These are phyloP conservation scores for Megaceryle maxima DNA, from an alignment of 2,113 vertebrate species.

Conservation along the genomic window DNA sequence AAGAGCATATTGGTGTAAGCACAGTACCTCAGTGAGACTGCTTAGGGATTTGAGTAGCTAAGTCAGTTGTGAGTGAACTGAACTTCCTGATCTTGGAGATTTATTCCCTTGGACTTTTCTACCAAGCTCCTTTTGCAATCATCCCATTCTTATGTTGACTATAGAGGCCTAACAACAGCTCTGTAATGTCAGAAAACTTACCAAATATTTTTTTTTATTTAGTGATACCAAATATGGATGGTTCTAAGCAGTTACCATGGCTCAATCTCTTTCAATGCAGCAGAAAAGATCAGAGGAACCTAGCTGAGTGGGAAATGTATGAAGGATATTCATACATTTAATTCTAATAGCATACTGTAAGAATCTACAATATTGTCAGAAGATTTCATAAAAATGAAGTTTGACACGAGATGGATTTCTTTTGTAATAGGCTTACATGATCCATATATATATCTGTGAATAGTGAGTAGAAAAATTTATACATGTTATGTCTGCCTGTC, in stretches of 20 bases:
- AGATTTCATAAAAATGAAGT: conserved; percentile 1
- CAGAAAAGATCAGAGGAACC: neutral
- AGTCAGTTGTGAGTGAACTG: neutral
- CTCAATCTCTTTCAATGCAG: neutral
- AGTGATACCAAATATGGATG: neutral
- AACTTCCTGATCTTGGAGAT: neutral
- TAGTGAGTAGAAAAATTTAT: neutral
- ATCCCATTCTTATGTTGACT: neutral
- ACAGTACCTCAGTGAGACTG: neutral
- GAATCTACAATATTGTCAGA: neutral
- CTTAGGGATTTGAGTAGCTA: neutral
- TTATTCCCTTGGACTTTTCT: neutral
- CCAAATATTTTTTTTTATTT: neutral
- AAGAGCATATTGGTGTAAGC: neutral
- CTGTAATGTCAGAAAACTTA: neutral
- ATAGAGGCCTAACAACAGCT: neutral
- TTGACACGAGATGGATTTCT: conserved; percentile 1
- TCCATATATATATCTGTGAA: neutral
- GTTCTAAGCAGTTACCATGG: neutral
- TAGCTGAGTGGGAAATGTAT: neutral
- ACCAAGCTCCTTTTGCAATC: neutral
- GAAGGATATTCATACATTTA: neutral
- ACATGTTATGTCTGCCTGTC: neutral
- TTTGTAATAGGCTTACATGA: neutral
- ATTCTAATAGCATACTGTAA: neutral